phyloP scores from a whole-genome alignment of 2,113 vertebrate species.

The Anthoscopus minutus region DNA sequence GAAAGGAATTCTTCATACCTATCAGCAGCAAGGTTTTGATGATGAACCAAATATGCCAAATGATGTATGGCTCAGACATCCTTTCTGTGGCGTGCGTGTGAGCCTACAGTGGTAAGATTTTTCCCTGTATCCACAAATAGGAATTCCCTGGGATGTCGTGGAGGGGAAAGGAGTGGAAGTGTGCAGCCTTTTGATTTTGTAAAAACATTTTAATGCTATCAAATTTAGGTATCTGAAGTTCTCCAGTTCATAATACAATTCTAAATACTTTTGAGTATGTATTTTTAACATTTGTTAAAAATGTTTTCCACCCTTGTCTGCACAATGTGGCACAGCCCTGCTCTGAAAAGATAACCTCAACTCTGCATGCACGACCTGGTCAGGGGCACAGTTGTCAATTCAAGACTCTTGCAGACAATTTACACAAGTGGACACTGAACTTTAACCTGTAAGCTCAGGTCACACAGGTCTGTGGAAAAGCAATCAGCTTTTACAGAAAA shows the following conservation, averaged over 20 bases:
- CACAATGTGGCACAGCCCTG: background rate
- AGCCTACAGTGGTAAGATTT: background rate
- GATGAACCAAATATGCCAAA: background rate
- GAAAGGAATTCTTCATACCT: background rate
- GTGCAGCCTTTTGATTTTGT: background rate
- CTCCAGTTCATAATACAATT: background rate
- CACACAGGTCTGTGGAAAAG: background rate
- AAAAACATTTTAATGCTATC: background rate
- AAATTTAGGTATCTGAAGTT: background rate
- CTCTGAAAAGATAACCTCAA: background rate
- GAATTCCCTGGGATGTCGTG: background rate
- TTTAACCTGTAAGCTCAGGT: background rate
- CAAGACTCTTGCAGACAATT: background rate
- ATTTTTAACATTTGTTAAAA: background rate
- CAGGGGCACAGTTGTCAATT: background rate
- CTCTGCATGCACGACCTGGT: background rate
- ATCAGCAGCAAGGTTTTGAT: background rate
- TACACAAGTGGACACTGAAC: background rate
- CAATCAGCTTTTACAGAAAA: background rate
- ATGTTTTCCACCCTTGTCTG: background rate
- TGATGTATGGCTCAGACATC: background rate
- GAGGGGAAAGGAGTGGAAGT: background rate
- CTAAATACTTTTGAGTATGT: background rate
- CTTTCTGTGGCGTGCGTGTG: background rate
- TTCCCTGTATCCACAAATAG: background rate